phyloP scores from a whole-genome alignment of 2,888 invertebrate species.

The Melanostoma scalare region DNA sequence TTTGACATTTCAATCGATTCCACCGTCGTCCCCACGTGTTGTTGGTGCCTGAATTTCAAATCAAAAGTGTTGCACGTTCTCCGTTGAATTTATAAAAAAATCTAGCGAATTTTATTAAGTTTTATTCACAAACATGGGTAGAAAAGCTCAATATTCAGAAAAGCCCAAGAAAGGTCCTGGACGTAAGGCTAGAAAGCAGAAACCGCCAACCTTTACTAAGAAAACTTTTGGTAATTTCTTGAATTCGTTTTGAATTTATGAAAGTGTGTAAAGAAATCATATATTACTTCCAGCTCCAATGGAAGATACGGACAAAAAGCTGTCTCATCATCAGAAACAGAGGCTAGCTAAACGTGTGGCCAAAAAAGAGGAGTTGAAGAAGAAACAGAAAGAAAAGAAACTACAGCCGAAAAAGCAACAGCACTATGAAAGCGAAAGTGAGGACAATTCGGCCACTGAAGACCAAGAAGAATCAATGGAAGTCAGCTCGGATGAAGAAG shows the following conservation, averaged over 20 bases:
- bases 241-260: background rate
- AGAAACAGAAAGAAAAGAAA: conserved; percentile 76
- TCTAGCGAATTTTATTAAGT: background rate
- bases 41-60: conserved; percentile 43
- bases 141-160: conserved; percentile 91
- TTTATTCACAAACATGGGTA: conserved; percentile 86
- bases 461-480: conserved; percentile 77
- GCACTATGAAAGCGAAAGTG: conserved; percentile 78
- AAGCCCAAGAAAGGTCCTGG: conserved; percentile 92
- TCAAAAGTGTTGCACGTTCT: conserved; percentile 51
- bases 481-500: conserved; percentile 74
- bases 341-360: conserved; percentile 85
- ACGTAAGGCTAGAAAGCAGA: conserved; percentile 93
- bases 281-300: conserved; percentile 79
- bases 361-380: conserved; percentile 82
- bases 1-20: background rate
- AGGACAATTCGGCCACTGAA: conserved; percentile 73
- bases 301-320: conserved; percentile 82
- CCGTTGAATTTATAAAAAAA: conserved; percentile 8
- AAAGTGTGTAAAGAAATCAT: conserved; percentile 12
- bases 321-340: conserved; percentile 88
- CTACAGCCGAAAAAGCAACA: conserved; percentile 74
- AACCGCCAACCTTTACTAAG: conserved; percentile 85
- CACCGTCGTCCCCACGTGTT: conserved; percentile 59
- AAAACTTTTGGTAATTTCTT: conserved; percentile 77